Evolutionary conservation across 1,140 invertebrate genomes (phyloP), one percentile per base, ranked within the genome.

Genomic region (Dreissena rostriformis): DNA sequence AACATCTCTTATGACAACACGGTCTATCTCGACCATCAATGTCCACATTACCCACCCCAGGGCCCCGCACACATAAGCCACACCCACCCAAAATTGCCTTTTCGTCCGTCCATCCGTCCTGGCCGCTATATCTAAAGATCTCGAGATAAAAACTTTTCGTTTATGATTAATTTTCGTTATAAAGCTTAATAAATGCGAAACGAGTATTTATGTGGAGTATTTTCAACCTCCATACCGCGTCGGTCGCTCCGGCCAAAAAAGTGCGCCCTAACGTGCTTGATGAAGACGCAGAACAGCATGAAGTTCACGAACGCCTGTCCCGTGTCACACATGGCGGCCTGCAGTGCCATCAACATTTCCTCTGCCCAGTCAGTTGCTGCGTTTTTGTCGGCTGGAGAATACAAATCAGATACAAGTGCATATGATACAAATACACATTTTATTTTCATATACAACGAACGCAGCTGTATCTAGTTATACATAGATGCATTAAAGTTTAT

Each of bases 251-350:
- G 2, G 22, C 57, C 2, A 4, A 11, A 61, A 61, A 61, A n/a
- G 57, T 19, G 22, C 17, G 17, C 22, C 22, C 57, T 19, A 19
- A 61, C 57, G 17, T 61, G 4, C 57, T 2, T 61, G 22, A 6
- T 24, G 22, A 19, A 61, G 57, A 61, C 17, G 22, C 57, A 61
- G 17, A 61, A 61, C 2, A 61, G 17, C 57, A 61, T 24, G 57
- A 61, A 61, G 57, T 61, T 61, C 57, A 19, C 57, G 22, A 61
- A 61, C 57, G 57, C 57, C 22, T 61, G 57, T 24, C 57, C 57
- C 17, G 57, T 61, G 57, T 61, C 57, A 61, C 57, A 19, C 17
- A 61, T 14, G 12, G 12, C 2, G 22, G 57, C 57, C 22, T 61
- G 57, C 57, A 61, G 17, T 19, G 11, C 57, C 22, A 24, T n/a